Base-by-base conservation (phyloP, 1,140 invertebrate species). In the Eriosoma lanigerum region DNA sequence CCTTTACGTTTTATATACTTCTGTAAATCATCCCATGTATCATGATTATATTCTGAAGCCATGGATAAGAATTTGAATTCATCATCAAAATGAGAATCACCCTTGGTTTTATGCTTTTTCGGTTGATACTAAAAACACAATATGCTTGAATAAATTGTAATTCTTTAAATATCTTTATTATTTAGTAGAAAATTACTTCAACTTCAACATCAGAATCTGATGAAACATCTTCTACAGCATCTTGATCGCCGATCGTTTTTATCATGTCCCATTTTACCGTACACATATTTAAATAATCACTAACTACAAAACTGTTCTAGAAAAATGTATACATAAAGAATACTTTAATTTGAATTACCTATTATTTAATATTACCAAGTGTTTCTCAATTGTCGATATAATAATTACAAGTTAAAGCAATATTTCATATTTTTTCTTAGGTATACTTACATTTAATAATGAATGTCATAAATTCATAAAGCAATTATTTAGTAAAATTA, bases 1-100 rank as follows among this genome's bases (percentile, higher is more conserved):
- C 91, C 92, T 0, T 90, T 90, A 60, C 92, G 87, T 84, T 93
- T 93, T 0, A 95, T 89, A 86, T 94, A 94, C 84, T 94, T 94
- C 82, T 89, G 89, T 38, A 95, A 85, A 88, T 94, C 93, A 86
- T 94, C 91, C 94, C 93, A 95, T n/a, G 91, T 90, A 84, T 94
- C 92, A 85, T 90, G 84, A 85, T 93, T 94, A 84, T 94, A 94
- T 83, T 94, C 93, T 58, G 90, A 88, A 1, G 89, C 88, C 17
- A 89, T 90, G 8, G 88, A 89, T 46, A 92, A 88, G 88, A 95
- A 95, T 83, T 92, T 85, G 84, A 95, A 95, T 21, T 89, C 89
- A 29, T 88, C 89, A 83, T 92, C 89, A 84, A 95, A 93, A 82
- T 93, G 90, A 29, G 89, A 89, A 75, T 90, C 90, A 82, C 90